Percentiles rank a stretch among this genome's conserved stretches.
These are phyloP conservation scores for Hedychridium roseum DNA, from an alignment of 2,888 invertebrate genomes.

Conservation along the genomic window DNA sequence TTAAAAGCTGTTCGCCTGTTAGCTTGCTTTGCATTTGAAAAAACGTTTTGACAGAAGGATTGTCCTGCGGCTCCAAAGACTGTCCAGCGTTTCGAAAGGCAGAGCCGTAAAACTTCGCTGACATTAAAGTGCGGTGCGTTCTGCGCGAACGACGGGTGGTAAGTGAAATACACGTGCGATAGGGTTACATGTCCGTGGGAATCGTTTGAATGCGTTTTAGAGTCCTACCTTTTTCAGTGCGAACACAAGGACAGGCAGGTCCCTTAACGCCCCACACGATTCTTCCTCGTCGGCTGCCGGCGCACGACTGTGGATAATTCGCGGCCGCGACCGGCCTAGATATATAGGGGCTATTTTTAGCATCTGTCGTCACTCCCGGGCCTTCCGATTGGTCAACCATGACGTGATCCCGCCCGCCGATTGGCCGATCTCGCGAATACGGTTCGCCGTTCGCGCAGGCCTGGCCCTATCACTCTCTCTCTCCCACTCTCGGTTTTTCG, in stretches of 20 bases:
- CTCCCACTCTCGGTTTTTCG: background rate
- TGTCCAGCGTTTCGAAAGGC: too few relatives aligned
- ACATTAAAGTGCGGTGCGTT: background rate
- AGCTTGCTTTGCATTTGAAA: too few relatives aligned
- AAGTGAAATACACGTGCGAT: background rate
- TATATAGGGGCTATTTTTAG: constrained; percentile 61
- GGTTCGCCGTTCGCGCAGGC: constrained; percentile 31
- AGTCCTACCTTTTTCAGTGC: constrained; percentile 30
- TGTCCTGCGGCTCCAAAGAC: too few relatives aligned
- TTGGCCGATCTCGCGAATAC: constrained; percentile 44
- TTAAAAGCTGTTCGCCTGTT: too few relatives aligned
- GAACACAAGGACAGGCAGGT: constrained; percentile 24
- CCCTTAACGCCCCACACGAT: constrained; percentile 24
- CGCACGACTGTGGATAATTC: constrained; percentile 60
- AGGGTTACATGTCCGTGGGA: too few relatives aligned
- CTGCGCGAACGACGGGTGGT: background rate
- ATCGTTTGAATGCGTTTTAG: background rate
- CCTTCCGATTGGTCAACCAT: constrained; percentile 46
- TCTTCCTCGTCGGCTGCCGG: constrained; percentile 56
- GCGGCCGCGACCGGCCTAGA: constrained; percentile 60
- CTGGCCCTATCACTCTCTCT: constrained; percentile 17
- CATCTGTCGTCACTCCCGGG: constrained; percentile 48
- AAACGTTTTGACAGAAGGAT: too few relatives aligned
- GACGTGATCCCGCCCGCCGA: constrained; percentile 41
- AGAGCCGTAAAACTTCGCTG: background rate